Percentiles rank a stretch among this genome's conserved stretches.
Conservation (phyloP, 2,797 vertebrate species). For the Monodelphis domestica region DNA sequence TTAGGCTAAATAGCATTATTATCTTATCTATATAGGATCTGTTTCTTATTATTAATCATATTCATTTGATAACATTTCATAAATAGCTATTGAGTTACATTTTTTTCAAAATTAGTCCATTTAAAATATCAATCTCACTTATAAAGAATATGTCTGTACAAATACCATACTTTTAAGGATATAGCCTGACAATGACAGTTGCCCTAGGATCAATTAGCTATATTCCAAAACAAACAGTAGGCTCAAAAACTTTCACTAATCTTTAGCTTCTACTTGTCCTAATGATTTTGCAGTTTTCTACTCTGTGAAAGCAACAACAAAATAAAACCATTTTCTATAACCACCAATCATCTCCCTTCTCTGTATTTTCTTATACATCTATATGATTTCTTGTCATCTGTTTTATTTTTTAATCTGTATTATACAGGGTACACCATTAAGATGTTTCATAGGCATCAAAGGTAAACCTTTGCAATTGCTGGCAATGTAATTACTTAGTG, state of each 20-base stretch:
- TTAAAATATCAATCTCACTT: neutral
- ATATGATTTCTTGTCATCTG: slow-evolving; percentile 64
- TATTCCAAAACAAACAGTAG: neutral
- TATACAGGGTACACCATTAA: slow-evolving; percentile 71
- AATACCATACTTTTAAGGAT: no score
- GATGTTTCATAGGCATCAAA: slow-evolving; percentile 70
- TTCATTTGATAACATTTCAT: neutral
- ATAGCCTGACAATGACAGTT: neutral
- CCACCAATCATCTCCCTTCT: neutral
- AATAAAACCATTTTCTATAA: neutral
- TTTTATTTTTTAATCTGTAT: slow-evolving; percentile 76
- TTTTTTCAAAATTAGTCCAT: neutral
- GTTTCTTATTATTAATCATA: neutral
- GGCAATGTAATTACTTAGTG: slow-evolving; percentile 75
- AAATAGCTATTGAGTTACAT: neutral
- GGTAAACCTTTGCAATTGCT: slow-evolving; percentile 45
- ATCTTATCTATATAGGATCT: neutral
- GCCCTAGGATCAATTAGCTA: neutral
- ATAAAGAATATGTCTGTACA: no score
- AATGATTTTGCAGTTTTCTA: neutral
- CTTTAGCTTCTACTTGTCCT: neutral
- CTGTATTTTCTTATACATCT: slow-evolving; percentile 33
- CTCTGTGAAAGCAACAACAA: neutral
- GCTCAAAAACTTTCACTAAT: neutral
- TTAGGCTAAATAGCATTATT: neutral